phyloP scores from a whole-genome alignment of 2,797 vertebrate species.

The Artibeus jamaicensis region DNA sequence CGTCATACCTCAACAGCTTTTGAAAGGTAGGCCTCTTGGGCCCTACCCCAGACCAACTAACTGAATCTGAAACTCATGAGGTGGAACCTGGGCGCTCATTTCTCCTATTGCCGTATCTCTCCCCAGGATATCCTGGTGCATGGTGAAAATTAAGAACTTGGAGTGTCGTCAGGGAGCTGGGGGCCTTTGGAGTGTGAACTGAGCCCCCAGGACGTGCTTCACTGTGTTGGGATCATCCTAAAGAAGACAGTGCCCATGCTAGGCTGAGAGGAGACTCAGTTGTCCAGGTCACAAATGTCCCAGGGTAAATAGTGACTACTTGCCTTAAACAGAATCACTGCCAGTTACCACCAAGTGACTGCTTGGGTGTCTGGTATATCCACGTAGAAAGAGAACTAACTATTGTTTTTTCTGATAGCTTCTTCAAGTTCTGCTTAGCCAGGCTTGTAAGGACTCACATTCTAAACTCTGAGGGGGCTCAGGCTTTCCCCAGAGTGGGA shows the following conservation, averaged over 20 bases:
- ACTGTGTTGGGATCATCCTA: no score
- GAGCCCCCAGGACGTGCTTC: neutral
- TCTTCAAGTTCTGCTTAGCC: neutral
- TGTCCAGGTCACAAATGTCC: neutral
- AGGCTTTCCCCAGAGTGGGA: rapidly evolving
- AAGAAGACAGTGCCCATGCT: neutral
- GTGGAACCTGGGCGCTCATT: neutral
- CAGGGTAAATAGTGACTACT: neutral
- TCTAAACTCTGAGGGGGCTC: neutral
- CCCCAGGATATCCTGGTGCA: neutral
- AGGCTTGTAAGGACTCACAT: neutral
- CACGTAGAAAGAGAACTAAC: no score
- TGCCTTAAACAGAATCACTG: neutral
- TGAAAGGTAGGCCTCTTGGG: neutral
- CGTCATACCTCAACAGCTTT: neutral
- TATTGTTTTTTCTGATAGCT: neutral
- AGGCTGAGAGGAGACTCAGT: neutral
- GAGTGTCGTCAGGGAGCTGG: neutral
- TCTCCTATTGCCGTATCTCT: neutral
- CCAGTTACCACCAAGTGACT: neutral
- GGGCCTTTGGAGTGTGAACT: neutral
- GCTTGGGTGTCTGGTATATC: rapidly evolving
- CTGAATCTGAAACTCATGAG: neutral
- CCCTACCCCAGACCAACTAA: rapidly evolving
- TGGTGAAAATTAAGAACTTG: neutral